Base-by-base conservation (phyloP, 2,888 invertebrate genomes). In the Cloeon dipterum region DNA sequence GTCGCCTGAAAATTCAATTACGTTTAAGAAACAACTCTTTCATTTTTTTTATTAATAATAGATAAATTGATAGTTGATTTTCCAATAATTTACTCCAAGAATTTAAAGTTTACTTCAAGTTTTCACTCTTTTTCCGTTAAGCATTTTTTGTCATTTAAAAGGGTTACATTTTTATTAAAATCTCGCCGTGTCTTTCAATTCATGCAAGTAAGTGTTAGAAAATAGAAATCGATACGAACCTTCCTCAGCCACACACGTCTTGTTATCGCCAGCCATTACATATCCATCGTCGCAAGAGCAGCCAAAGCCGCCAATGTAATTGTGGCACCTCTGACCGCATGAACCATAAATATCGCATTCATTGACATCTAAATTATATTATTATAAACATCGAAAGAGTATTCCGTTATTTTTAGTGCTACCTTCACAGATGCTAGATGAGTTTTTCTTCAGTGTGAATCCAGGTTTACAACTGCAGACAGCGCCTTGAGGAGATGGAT, bases 251-350 rank as follows among this genome's bases (percentile, higher is more conserved):
- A 59, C 61, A 45, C 74, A 74, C 0, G 62, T 64, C 43, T 47
- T 60, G 34, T 59, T 58, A 45, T 72, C 66, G 0, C 48, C 45
- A 40, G 61, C 55, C 10, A 69, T 47, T 2, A 42, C 44, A 46
- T 70, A 75, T 20, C 63, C 63, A 0, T 53, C 49, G n/a, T 67
- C 70, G 46, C 82, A 82, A 3, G 49, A 48, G 45, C 82, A 82
- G 3, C 44, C 49, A 46, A 66, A 75, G 1, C 66, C 62, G 0
- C 73, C 72, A 0, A 53, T 50, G 0, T 46, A 54, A 44, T 78
- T 76, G 1, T 55, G 46, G 47, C 82, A 83, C 10, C 50, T 53
- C 43, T 82, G 82, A 36, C 74, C 73, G 48, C 82, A 82, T 5
- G 62, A 54, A 1, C 75, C 75, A 41, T 61, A 62, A 1, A 54